Evolutionary conservation across 2,113 vertebrate species (phyloP).

Genomic region (Orcinus orca): DNA sequence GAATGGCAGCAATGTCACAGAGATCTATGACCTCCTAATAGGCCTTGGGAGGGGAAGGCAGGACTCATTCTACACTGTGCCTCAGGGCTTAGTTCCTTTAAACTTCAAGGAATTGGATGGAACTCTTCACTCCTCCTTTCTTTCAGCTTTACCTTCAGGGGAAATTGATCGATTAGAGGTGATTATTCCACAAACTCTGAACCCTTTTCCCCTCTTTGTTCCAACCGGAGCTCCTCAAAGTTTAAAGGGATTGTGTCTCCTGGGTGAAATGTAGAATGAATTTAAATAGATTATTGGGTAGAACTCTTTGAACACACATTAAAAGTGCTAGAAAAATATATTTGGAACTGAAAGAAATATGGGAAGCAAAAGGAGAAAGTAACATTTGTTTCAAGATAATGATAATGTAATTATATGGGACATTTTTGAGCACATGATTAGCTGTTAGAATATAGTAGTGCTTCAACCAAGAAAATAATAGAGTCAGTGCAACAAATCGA

Average conservation of each 20-base stretch:
- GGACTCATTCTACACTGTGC: slow-evolving; percentile 79
- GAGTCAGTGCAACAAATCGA: not conserved
- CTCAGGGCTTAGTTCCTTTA: slow-evolving; percentile 81
- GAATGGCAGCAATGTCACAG: slow-evolving; percentile 76
- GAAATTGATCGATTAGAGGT: slow-evolving; percentile 85
- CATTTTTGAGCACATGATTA: slow-evolving; percentile 59
- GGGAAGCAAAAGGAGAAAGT: slow-evolving; percentile 43
- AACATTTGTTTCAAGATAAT: slow-evolving; percentile 49
- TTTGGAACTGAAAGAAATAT: slow-evolving; percentile 55
- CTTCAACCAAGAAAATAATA: slow-evolving; percentile 54
- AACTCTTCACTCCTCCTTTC: slow-evolving; percentile 81
- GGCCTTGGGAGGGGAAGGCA: slow-evolving; percentile 81
- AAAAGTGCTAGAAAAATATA: slow-evolving; percentile 68
- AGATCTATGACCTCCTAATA: slow-evolving; percentile 86
- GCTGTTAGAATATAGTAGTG: not conserved
- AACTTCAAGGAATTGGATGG: slow-evolving; percentile 83
- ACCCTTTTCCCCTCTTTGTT: slow-evolving; percentile 80
- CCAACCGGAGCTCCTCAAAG: slow-evolving; percentile 83
- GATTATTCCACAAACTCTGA: slow-evolving; percentile 86
- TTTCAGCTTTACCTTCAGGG: slow-evolving; percentile 83
- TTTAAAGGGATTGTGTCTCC: slow-evolving; percentile 83
- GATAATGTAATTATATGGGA: slow-evolving; percentile 48
- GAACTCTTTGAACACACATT: slow-evolving; percentile 75
- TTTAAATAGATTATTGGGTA: slow-evolving; percentile 80
- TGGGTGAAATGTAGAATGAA: slow-evolving; percentile 74